Percentiles rank a stretch among this genome's conserved stretches.
Conservation (phyloP, 92 coral and sea anemone genomes). For the Montipora capitata region DNA sequence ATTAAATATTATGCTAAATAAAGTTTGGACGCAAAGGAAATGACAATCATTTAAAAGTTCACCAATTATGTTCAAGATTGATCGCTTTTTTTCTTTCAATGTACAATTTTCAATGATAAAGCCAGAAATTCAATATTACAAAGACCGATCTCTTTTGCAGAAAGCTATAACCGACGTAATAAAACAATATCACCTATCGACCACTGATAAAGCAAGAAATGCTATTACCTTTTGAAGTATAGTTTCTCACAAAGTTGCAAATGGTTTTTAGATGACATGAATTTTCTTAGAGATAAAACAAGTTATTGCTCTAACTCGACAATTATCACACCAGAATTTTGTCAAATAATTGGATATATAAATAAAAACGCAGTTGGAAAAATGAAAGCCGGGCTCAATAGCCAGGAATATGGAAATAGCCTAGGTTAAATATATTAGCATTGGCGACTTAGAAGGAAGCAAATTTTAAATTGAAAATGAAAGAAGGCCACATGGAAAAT, state of each 20-base stretch:
- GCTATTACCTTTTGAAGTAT: no score
- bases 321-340: slow-evolving; percentile 8
- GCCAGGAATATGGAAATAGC: background rate
- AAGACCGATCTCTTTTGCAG: no score
- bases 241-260: no score
- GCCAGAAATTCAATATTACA: no score
- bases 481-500: background rate
- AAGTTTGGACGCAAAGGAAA: slow-evolving; percentile 4
- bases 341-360: slow-evolving; percentile 1
- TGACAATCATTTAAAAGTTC: slow-evolving; percentile 12
- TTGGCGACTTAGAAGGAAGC: background rate
- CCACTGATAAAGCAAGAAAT: no score
- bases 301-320: background rate
- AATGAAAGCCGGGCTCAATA: background rate
- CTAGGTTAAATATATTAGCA: background rate
- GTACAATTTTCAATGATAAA: no score
- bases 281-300: background rate
- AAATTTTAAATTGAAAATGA: slow-evolving; percentile 13
- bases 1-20: slow-evolving; percentile 10
- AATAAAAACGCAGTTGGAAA: background rate
- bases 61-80: background rate
- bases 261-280: background rate
- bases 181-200: no score
- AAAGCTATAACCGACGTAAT: no score
- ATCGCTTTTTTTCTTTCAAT: no score